These are phyloP conservation scores for Epizoanthus ramosus DNA, from an alignment of 92 coral and sea anemone species.

Conservation along the genomic window DNA sequence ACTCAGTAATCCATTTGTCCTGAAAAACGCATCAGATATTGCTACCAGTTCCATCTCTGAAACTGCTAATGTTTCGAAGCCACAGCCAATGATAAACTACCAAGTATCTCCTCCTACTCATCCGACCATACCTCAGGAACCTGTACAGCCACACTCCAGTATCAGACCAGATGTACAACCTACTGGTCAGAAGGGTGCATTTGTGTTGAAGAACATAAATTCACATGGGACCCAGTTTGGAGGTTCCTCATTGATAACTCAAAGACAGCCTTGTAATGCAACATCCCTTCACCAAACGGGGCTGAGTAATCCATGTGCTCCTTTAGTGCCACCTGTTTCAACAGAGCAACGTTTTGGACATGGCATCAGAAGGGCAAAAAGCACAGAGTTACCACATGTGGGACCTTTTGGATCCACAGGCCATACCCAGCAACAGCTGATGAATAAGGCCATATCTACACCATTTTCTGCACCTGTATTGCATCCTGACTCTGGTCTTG, in stretches of 20 bases:
- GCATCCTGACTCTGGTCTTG: constrained; percentile 14
- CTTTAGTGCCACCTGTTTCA: background rate
- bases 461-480: constrained; percentile 70
- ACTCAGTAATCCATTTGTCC: constrained; percentile 14
- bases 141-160: no score
- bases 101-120: no score
- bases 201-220: no score
- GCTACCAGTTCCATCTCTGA: no score
- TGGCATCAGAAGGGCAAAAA: constrained; percentile 46
- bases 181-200: no score
- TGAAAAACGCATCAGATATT: constrained; percentile 2
- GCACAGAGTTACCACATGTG: constrained; percentile 19
- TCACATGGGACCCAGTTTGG: no score
- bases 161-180: no score
- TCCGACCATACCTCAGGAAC: no score
- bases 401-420: background rate
- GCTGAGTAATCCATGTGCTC: constrained; percentile 24
- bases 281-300: background rate
- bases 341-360: constrained; percentile 24
- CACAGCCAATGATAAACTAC: no score
- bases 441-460: background rate
- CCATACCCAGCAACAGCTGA: constrained; percentile 11
- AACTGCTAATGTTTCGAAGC: no score
- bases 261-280: no score
- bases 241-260: no score